Conservation (phyloP, 2,888 invertebrate species). For the Cyclophora punctaria region DNA sequence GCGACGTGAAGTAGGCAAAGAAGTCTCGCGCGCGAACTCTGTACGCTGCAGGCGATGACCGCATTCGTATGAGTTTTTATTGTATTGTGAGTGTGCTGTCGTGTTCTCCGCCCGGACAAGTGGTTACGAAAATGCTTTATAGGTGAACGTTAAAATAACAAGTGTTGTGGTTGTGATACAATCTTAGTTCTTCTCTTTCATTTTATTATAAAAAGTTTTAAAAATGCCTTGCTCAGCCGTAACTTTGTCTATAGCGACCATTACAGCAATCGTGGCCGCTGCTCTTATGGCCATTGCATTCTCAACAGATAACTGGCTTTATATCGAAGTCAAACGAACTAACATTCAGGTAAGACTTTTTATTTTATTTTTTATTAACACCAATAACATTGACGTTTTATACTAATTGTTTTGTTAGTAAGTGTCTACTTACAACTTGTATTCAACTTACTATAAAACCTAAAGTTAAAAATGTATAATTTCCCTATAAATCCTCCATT, state of each 20-base stretch:
- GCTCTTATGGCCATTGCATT: conserved; percentile 95
- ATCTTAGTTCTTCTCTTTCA: conserved; percentile 42
- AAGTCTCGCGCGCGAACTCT: conserved; percentile 70
- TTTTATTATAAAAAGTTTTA: conserved; percentile 52
- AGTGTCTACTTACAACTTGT: too few relatives aligned
- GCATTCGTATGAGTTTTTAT: conserved; percentile 70
- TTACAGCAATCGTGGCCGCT: conserved; percentile 95
- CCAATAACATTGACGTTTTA: too few relatives aligned
- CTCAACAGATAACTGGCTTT: conserved; percentile 97
- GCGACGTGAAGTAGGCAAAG: conserved; percentile 59
- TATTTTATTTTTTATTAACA: neutral
- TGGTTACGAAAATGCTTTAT: conserved; percentile 71
- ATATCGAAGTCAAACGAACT: conserved; percentile 92
- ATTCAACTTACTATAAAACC: too few relatives aligned
- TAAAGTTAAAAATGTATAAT: too few relatives aligned
- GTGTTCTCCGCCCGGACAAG: conserved; percentile 64
- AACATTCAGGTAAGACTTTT: conserved; percentile 84
- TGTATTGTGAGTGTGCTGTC: conserved; percentile 68
- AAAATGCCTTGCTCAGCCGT: conserved; percentile 96
- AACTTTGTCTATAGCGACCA: conserved; percentile 95
- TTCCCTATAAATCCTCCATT: too few relatives aligned
- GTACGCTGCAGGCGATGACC: conserved; percentile 74
- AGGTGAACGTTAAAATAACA: conserved; percentile 58
- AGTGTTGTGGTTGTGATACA: conserved; percentile 69
- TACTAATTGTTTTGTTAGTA: too few relatives aligned